These are phyloP conservation scores for Manis crassicaudata DNA, from an alignment of 2,797 vertebrate species.

Conservation along the genomic window DNA sequence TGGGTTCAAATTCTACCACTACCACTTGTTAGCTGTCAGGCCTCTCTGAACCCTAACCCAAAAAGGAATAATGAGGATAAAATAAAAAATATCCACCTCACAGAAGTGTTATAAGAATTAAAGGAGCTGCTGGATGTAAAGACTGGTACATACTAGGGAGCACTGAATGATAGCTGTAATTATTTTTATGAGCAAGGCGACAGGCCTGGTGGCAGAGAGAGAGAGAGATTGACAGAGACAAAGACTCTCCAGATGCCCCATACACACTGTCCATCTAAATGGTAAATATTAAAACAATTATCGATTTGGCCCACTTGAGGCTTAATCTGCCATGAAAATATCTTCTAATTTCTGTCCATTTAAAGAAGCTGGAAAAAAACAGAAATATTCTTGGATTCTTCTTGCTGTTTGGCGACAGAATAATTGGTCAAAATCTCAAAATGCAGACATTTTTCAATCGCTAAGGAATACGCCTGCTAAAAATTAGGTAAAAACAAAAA, in stretches of 20 bases:
- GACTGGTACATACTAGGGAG: background rate
- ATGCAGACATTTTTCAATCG: background rate
- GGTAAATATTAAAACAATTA: conserved; percentile 30
- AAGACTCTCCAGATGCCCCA: background rate
- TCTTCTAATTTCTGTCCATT: conserved; percentile 10
- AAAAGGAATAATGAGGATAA: background rate
- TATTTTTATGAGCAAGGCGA: background rate
- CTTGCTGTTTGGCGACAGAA: background rate
- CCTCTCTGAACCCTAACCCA: background rate
- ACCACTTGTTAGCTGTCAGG: background rate
- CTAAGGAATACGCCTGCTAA: background rate
- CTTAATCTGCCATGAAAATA: background rate
- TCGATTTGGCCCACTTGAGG: background rate
- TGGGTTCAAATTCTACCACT: background rate
- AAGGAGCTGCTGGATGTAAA: background rate
- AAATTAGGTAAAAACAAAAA: conserved; percentile 30
- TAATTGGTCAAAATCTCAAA: conserved; percentile 25
- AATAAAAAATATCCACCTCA: background rate
- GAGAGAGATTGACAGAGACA: background rate
- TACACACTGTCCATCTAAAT: background rate
- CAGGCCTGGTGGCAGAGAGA: background rate
- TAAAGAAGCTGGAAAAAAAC: background rate
- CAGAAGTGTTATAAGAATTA: background rate
- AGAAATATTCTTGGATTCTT: conserved; percentile 5
- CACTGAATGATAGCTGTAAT: background rate